Conservation (phyloP, 1,140 invertebrate species). For the Coenobita brevimanus region DNA sequence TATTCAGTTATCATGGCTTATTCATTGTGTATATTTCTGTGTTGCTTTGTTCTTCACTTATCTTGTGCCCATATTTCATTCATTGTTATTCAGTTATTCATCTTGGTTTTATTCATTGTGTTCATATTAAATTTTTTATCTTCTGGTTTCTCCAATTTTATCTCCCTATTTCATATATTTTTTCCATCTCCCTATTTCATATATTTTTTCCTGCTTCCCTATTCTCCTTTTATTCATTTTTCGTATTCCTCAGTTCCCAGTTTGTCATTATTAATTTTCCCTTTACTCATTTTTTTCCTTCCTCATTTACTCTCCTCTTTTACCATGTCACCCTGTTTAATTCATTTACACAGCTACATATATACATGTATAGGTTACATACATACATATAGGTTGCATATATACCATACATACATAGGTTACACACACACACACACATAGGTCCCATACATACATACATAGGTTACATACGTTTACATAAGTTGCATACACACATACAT, state of each 20-base stretch:
- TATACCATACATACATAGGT: too few species aligned
- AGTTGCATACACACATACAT: background rate
- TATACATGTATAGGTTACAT: background rate
- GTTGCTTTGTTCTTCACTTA: too few species aligned
- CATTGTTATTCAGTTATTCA: too few species aligned
- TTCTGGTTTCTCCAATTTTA: too few species aligned
- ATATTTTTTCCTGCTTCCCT: background rate
- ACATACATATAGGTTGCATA: constrained; percentile 20
- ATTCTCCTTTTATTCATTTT: background rate
- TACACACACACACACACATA: too few species aligned
- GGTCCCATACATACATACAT: too few species aligned
- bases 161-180: background rate
- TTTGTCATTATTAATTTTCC: background rate
- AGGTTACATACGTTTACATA: background rate
- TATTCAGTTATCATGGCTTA: background rate
- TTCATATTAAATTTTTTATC: too few species aligned
- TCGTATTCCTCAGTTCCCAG: background rate
- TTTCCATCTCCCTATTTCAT: background rate
- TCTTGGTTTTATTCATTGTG: too few species aligned
- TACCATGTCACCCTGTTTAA: background rate
- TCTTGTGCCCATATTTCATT: too few species aligned
- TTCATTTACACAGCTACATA: constrained; percentile 36
- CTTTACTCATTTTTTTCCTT: background rate
- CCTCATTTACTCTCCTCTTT: background rate
- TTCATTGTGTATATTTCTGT: too few species aligned